A percentile compares a stretch with the other conserved stretches of the same genome.
Conservation (phyloP, 2,888 invertebrate genomes). For the Hirtodrosophila alboralis region DNA sequence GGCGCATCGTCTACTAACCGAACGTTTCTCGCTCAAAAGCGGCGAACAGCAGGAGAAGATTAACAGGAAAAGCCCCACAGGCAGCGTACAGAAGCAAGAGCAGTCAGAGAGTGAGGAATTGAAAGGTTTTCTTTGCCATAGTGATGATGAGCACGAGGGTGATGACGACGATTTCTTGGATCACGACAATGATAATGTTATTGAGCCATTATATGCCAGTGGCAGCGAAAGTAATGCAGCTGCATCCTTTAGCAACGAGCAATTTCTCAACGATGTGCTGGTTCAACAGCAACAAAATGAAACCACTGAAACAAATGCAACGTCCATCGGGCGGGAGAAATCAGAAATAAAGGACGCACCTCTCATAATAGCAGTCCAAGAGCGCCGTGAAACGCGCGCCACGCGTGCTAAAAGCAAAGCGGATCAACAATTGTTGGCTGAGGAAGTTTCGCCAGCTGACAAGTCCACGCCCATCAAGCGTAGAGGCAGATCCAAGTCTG, state of each 20-base stretch:
- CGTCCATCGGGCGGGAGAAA: not conserved
- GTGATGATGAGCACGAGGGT: constrained; percentile 8
- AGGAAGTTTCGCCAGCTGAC: constrained; percentile 9
- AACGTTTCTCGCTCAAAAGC: constrained; percentile 68
- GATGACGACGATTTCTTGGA: not conserved
- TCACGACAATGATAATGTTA: constrained; percentile 9
- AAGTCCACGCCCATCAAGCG: constrained; percentile 17
- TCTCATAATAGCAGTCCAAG: not conserved
- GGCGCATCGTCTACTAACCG: constrained; percentile 79
- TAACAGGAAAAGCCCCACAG: not conserved
- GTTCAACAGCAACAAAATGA: constrained; percentile 7
- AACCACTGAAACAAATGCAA: not conserved
- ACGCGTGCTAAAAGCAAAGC: constrained; percentile 56
- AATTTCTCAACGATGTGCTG: constrained; percentile 58
- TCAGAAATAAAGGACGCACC: not conserved
- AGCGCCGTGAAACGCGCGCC: constrained; percentile 61
- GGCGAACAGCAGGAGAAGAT: constrained; percentile 25
- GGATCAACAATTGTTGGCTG: constrained; percentile 6
- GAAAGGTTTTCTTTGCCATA: constrained; percentile 14
- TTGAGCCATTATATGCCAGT: constrained; percentile 21
- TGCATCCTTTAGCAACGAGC: constrained; percentile 61
- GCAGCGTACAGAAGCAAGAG: constrained; percentile 14
- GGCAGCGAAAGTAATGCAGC: constrained; percentile 33
- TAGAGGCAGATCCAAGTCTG: constrained; percentile 18
- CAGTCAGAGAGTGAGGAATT: constrained; percentile 5